These are phyloP conservation scores for Philereme vetulata DNA, from an alignment of 2,888 invertebrate genomes.

Conservation along the genomic window DNA sequence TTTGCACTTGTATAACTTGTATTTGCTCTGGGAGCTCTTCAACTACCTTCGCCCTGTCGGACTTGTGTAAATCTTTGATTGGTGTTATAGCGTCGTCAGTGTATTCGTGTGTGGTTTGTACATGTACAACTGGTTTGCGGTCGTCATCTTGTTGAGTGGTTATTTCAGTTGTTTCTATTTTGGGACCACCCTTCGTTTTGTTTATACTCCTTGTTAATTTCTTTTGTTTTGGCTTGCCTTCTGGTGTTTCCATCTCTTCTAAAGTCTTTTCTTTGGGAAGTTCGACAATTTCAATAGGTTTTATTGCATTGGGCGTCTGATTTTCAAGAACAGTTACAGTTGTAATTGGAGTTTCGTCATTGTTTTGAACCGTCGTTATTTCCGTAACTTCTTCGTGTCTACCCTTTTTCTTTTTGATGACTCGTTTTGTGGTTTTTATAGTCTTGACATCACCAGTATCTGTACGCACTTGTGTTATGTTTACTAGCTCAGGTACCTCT, in stretches of 20 bases:
- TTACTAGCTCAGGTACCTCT: slow-evolving; percentile 29
- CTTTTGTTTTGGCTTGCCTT: slow-evolving; percentile 48
- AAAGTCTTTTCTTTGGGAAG: slow-evolving; percentile 51
- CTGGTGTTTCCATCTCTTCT: slow-evolving; percentile 58
- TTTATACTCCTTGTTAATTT: slow-evolving; percentile 46
- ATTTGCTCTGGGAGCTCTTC: slow-evolving; percentile 45
- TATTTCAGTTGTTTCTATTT: slow-evolving; percentile 38
- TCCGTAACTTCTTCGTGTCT: slow-evolving; percentile 35
- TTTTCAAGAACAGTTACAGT: slow-evolving; percentile 20
- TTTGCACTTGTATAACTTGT: too few relatives aligned
- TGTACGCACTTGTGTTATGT: slow-evolving; percentile 57
- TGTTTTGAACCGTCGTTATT: slow-evolving; percentile 43
- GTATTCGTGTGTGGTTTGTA: too few relatives aligned
- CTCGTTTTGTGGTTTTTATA: slow-evolving; percentile 50
- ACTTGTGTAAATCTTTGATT: slow-evolving; percentile 2
- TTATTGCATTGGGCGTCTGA: too few relatives aligned
- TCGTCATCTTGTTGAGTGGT: slow-evolving; percentile 37
- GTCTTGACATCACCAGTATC: slow-evolving; percentile 52
- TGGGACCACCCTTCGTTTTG: slow-evolving; percentile 43
- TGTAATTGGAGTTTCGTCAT: slow-evolving; percentile 42
- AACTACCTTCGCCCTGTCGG: slow-evolving; percentile 41
- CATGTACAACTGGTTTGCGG: slow-evolving; percentile 23
- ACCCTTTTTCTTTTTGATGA: not conserved
- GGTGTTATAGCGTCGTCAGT: too few relatives aligned
- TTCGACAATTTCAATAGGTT: slow-evolving; percentile 44